Evolutionary conservation across 2,113 vertebrate species (phyloP), one percentile per base, ranked within the genome.

Genomic region (Syngnathus scovelli): DNA sequence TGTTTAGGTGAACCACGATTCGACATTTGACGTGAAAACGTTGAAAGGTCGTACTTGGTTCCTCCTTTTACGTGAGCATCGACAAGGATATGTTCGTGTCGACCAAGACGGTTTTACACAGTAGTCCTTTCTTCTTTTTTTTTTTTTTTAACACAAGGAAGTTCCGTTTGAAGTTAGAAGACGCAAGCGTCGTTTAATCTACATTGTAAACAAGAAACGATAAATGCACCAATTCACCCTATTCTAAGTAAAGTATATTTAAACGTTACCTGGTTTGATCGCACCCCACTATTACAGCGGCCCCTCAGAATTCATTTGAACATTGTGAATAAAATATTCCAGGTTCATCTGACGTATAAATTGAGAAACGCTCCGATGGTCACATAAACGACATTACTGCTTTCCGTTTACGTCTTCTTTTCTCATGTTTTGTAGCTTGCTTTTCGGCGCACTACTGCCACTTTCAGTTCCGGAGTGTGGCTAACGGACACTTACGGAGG

Each of bases 81-180:
- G 55, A 62, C 5, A 43, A 43, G 54, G 71, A 60, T 33, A 33
- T 3, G 27, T 33, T 33, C 27, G 27, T 33, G 27, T 33, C 27
- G 46, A 59, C 56, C 67, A 71, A 54, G 51, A 72, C 52, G 61
- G 64, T 61, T 44, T 69, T 75, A 68, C 48, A 39, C 49, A 61
- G 71, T 71, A 79, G 70, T 77, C 18, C 64, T 74, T 73, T 78
- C 75, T 77, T n/a, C n/a, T n/a, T n/a, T n/a, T 33, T 75, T 33
- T 87, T 77, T 33, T 75, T 33, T 88, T 85, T 52, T 52, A 3
- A 10, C n/a, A 23, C 51, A n/a, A n/a, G 19, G n/a, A 52, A 52
- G 3, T 52, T 21, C 41, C 11, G 9, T n/a, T 7, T 33, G 27
- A 33, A 33, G 27, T 33, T 33, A 33, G 27, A 52, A 10, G 51